Evolutionary conservation across 2,113 vertebrate genomes (phyloP), one percentile per base, ranked within the genome.

Genomic region (Mormyrus lacerda): DNA sequence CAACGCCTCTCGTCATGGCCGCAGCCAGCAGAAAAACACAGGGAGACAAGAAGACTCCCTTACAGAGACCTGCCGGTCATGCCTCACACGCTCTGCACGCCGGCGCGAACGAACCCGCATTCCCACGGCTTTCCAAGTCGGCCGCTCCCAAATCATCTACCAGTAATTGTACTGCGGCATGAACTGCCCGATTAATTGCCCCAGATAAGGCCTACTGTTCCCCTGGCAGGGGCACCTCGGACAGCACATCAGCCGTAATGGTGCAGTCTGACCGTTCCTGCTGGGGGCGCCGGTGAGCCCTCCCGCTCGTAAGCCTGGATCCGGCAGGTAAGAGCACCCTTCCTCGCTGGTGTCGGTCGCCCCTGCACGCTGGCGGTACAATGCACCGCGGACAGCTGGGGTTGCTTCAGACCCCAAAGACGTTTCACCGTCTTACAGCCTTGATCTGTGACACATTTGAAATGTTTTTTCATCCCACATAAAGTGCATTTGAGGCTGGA

Each of bases 161-260:
- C 97, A 98, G 98, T 98, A 99, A 99, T 96, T 98, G 98, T 97
- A 96, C 97, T 94, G 96, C 97, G 98, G 97, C 97, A 98, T 97
- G 97, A 98, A 97, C 97, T 97, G 96, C 97, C 96, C 98, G 97
- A 99, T 99, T 98, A 99, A 99, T 98, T 99, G 97, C 97, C 96
- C 97, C 94, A 98, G 98, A 99, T 99, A 99, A 99, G 96, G 96
- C 95, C 94, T 96, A 95, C 95, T 97, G 96, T 94, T 94, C 94
- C 91, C 94, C 92, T 91, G 91, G 92, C 93, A 94, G 95, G 93
- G 96, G 96, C 96, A 95, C 95, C 95, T 95, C 95, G 95, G 92
- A 93, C 93, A 93, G 90, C 88, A 73, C 93, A 93, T 94, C 95
- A 96, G 95, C 95, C 95, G 95, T 96, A 97, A 97, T 97, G 96